Base-by-base conservation (phyloP, 2,797 vertebrate genomes). In the Melanotaenia trifasciata region DNA sequence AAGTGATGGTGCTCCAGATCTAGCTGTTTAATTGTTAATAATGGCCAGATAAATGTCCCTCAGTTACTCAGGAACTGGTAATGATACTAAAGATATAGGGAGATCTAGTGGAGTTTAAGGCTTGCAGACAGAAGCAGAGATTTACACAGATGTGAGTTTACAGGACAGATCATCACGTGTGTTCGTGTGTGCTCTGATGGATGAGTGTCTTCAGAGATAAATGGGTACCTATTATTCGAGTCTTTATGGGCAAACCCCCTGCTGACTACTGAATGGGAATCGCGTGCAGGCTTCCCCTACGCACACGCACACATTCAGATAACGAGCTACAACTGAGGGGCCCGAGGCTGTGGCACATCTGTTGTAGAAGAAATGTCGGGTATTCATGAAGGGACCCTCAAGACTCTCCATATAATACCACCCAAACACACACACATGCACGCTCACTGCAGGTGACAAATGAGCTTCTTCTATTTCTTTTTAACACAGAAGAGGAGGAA, bases 301-400 rank as follows among this genome's bases (percentile, higher is more conserved):
- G 30, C 32, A 7, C 67, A 76, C 70, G 13, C 1, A 1, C 28
- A 7, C 58, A 72, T n/a, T 54, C 81, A 58, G 61, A 83, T 88
- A 91, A 88, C 72, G 66, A 91, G 84, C 85, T 84, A 62, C 78
- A 83, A 90, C 85, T 62, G 70, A n/a, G 75, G 53, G 78, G 85
- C 85, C 87, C 70, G 57, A 84, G 90, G 89, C 92, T 89, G 84
- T 80, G 76, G 86, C 88, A 86, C 90, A 91, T 91, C 90, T 92
- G 89, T 73, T 88, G 84, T 83, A 72, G 76, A 75, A 67, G 65
- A 91, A 84, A 84, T 74, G 81, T 79, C 76, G 87, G 77, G 78
- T 80, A 78, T 87, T 88, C 84, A 91, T 80, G 84, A 77, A 79
- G 81, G 68, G 76, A 78, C 83, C 83, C 63, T 61, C 64, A 84